Conservation (phyloP, 2,113 vertebrate genomes). For the Chaetura pelagica region DNA sequence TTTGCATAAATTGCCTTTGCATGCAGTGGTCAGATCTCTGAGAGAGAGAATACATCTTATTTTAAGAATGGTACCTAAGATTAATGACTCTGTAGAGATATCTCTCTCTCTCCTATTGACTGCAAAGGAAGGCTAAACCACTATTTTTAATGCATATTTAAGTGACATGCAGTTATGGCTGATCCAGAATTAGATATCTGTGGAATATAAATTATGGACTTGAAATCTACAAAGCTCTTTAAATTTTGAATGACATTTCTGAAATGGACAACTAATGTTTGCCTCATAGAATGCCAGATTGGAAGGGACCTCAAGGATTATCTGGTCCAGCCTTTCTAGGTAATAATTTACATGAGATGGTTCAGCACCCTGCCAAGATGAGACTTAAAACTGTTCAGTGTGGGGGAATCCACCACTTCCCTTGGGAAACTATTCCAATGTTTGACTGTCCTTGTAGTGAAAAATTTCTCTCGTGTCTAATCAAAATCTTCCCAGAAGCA, state of each 20-base stretch:
- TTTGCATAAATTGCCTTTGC: not conserved
- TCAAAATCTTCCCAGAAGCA: too few relatives aligned
- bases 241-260: not conserved
- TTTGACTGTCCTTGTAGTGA: too few relatives aligned
- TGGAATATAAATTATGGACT: not conserved
- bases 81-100: not conserved
- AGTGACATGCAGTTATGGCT: not conserved
- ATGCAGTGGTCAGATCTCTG: not conserved
- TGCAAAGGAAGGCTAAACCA: not conserved
- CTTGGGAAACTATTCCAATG: too few relatives aligned
- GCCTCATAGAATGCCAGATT: too few relatives aligned
- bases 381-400: too few relatives aligned
- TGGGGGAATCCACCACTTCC: too few relatives aligned
- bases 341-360: too few relatives aligned
- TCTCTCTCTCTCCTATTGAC: not conserved
- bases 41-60: not conserved
- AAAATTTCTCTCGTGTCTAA: too few relatives aligned
- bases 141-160: not conserved
- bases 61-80: not conserved
- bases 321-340: too few relatives aligned
- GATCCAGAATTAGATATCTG: not conserved
- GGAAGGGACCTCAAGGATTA: too few relatives aligned
- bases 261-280: not conserved
- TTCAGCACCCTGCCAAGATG: too few relatives aligned
- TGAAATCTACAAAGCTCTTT: not conserved